Base-by-base conservation (phyloP, 2,113 vertebrate species). In the Labeo rohita region DNA sequence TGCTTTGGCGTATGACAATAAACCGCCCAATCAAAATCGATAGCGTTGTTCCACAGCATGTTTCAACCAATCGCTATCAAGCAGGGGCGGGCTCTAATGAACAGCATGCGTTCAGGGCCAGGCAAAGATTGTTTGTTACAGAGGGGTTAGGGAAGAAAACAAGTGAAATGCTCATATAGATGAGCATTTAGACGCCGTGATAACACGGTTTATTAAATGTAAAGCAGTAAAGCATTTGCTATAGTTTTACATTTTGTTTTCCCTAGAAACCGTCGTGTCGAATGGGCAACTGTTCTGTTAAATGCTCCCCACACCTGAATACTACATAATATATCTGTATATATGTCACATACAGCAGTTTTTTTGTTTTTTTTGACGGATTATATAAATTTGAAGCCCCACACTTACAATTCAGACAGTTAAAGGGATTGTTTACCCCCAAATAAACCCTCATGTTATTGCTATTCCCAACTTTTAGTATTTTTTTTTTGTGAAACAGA, bases 1-100 rank as follows among this genome's bases (percentile, higher is more conserved):
- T 2, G 72, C 16, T 6, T 52, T 13, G 39, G 63, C 63, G 80
- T 52, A 45, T 54, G 18, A 3, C 59, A 34, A 34, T 28, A 43
- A 11, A 2, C 1, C 16, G 12, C 76, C 74, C 84, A 87, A 85
- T 88, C 66, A 65, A 66, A 16, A 63, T 47, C 47, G 6, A 9
- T 2, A 34, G 7, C 2, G 18, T n/a, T 56, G 9, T 50, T 39
- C 3, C 61, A 77, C 6, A 8, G 59, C 18, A 13, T 8, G 56
- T 12, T 4, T 59, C 18, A 18, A 54, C 90, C 89, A 92, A 89
- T 91, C 65, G 9, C 15, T 10, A 76, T 85, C 15, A 49, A 15
- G 3, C 15, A 34, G 52, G 45, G 89, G 89, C 81, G 80, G 86
- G 73, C 8, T 78, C 16, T 39, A 8, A 47, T 5, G 47, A 66